A percentile compares a stretch with the other conserved stretches of the same genome.
These are phyloP conservation scores for Elymnias hypermnestra DNA, from an alignment of 1,140 invertebrate species.

Conservation along the genomic window DNA sequence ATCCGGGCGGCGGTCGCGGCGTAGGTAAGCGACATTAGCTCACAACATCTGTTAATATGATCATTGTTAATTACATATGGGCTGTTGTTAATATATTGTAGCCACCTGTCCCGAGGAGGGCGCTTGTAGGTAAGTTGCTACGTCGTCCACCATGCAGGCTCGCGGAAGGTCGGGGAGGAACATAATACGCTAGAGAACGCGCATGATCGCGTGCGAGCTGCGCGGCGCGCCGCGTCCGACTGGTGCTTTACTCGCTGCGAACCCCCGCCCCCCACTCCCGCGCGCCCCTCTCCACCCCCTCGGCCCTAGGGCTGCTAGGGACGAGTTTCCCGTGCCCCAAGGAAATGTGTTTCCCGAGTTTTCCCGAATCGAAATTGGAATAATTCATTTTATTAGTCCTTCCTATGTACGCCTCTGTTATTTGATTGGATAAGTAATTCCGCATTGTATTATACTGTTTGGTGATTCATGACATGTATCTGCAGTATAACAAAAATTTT, in stretches of 20 bases:
- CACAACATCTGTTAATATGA: slow-evolving; percentile 76
- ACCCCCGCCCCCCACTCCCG: slow-evolving; percentile 29
- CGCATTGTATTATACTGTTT: too few species aligned
- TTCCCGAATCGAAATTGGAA: too few species aligned
- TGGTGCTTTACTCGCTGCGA: slow-evolving; percentile 28
- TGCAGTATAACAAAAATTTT: too few species aligned
- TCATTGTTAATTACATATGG: slow-evolving; percentile 76
- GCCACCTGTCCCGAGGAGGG: slow-evolving; percentile 74
- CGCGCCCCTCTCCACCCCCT: slow-evolving; percentile 18
- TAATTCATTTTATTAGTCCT: too few species aligned
- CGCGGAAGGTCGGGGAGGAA: slow-evolving; percentile 71
- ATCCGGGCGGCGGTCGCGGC: slow-evolving; percentile 64
- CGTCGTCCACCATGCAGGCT: slow-evolving; percentile 74
- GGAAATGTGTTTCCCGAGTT: too few species aligned
- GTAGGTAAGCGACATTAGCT: slow-evolving; percentile 68
- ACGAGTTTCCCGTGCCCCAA: slow-evolving; percentile 48
- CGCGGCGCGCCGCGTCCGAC: slow-evolving; percentile 66
- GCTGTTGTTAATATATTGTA: slow-evolving; percentile 71
- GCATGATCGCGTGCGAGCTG: slow-evolving; percentile 60
- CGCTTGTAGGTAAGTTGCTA: slow-evolving; percentile 71
- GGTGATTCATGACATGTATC: too few species aligned
- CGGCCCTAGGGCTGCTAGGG: slow-evolving; percentile 36
- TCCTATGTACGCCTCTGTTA: too few species aligned
- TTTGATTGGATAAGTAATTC: too few species aligned
- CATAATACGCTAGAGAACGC: slow-evolving; percentile 69